Base-by-base conservation (phyloP, 2,113 vertebrate genomes). In the Podarcis muralis region DNA sequence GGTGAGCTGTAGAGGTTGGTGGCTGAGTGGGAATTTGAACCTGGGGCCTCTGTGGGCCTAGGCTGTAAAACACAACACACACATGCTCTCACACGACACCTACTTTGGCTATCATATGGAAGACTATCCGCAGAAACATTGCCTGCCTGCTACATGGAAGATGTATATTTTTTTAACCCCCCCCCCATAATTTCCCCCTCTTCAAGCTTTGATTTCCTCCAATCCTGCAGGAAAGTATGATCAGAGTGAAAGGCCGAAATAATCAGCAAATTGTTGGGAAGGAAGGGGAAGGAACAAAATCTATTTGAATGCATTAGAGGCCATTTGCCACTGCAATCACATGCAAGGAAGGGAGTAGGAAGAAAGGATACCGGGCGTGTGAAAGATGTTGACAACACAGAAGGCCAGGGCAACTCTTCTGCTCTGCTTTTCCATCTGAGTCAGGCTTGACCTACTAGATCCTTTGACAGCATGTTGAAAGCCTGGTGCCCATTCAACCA, bases 391-490 rank as follows among this genome's bases (percentile, higher is more conserved):
- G 76, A 65, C 9, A 81, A 68, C 30, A 80, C 62, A 80, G 30
- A 72, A 57, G 23, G 65, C 11, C 76, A 80, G 53, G n/a, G 11
- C 66, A 68, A 20, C 11, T 0, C 0, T 72, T 27, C 66, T 53
- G 20, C 13, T 87, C 76, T 4, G 18, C 25, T 75, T 74, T 12
- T 20, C 43, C 82, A 30, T 0, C 32, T 86, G n/a, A 76, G 37
- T 53, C 40, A 0, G 3, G 4, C 22, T 88, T 84, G 84, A 89
- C 74, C 4, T 66, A 48, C 6, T 0, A 0, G 2, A 6, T 79
- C 78, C 7, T 32, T 37, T 0, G 0, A 65, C 9, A 81, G 72
- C 30, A 40, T 37, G 40, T 82, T 76, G 65, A 72, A 86, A 82
- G 43, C 18, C 6, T 66, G 40, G 37, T 20, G 25, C 53, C 43